Evolutionary conservation across 1,140 invertebrate species (phyloP), one percentile per base, ranked within the genome.

Genomic region (Wiebesia pumilae): DNA sequence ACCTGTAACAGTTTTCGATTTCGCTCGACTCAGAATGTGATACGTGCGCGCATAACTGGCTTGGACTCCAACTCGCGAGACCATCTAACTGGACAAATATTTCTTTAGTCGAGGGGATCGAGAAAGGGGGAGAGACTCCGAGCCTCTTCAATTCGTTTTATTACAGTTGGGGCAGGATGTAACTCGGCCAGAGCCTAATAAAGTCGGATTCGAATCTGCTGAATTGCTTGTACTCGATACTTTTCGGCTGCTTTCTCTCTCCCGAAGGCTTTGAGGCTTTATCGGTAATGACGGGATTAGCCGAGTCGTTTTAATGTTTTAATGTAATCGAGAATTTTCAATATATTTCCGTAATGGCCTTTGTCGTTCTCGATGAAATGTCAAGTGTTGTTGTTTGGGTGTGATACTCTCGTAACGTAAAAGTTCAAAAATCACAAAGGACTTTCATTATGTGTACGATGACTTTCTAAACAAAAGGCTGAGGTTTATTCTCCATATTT

Each of bases 1-100:
- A 97, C 96, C 97, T 97, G 94, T 84, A 88, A 90, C 54, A 85
- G 35, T 78, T 78, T 51, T 40, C 38, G 4, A 43, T 19, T 47
- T 51, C 24, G 4, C 24, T 75, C 16, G 27, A 7, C 21, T 75
- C 3, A 75, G 24, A 40, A 75, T 40, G 35, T 35, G 1, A 4
- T 75, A 38, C 14, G 14, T 51, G n/a, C 6, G 14, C 0, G 10
- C 9, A 16, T 33, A 69, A 33, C 30, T 33, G 33, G 30, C 12
- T 69, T 14, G 30, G 12, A 73, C 30, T 35, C n/a, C 4, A 47
- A 4, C 12, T 47, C 43, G 12, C 12, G 43, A 47, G n/a, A 47
- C 43, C 27, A 73, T 73, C 67, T 54, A 3, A 54, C 67, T 16
- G 67, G 12, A 40, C 71, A 78, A 84, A 84, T 84, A 65, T 77